Evolutionary conservation across 2,797 vertebrate species (phyloP).

Genomic region (Gymnodraco acuticeps): DNA sequence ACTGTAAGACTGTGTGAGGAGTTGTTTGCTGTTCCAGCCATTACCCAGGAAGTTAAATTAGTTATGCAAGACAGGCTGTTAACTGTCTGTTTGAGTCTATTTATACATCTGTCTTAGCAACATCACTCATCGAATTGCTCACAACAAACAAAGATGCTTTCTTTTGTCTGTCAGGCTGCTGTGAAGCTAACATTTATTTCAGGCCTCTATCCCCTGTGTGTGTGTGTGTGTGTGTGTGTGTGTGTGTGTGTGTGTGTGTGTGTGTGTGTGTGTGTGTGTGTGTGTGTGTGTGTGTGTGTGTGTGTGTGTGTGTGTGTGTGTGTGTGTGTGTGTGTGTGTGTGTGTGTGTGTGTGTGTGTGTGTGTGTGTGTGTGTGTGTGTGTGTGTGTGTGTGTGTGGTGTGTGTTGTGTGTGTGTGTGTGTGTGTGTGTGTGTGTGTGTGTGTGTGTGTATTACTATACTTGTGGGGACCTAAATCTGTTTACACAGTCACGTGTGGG

Average conservation of each 20-base stretch:
- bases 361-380: too few relatives aligned
- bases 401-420: too few relatives aligned
- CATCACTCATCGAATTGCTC: conserved; percentile 4
- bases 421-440: too few relatives aligned
- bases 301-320: conserved; percentile 5
- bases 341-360: too few relatives aligned
- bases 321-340: too few relatives aligned
- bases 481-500: too few relatives aligned
- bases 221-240: neutral
- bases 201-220: conserved; percentile 7
- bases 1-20: too few relatives aligned
- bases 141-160: conserved; percentile 2
- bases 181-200: conserved; percentile 31
- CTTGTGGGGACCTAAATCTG: too few relatives aligned
- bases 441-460: too few relatives aligned
- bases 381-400: too few relatives aligned
- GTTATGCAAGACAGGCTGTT: neutral
- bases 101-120: conserved; percentile 7
- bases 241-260: neutral
- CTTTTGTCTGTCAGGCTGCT: conserved; percentile 9
- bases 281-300: conserved; percentile 13
- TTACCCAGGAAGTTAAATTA: neutral
- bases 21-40: neutral
- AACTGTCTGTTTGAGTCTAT: neutral
- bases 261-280: conserved; percentile 16